Base-by-base conservation (phyloP, 2,113 vertebrate species). In the Amblyornis subalaris region DNA sequence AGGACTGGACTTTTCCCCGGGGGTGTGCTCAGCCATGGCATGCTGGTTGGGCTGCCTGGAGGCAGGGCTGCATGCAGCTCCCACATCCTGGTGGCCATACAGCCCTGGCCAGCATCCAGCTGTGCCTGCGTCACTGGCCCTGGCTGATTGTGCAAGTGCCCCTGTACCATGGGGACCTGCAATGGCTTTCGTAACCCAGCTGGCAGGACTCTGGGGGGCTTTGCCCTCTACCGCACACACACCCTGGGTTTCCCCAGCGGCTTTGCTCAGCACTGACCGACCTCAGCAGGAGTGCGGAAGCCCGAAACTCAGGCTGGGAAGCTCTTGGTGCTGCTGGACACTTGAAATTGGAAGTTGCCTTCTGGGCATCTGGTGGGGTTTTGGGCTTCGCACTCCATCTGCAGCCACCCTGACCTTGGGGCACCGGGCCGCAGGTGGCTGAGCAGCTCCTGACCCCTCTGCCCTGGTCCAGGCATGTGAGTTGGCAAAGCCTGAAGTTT, bases 161-260 rank as follows among this genome's bases (percentile, higher is more conserved):
- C 31, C 31, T 1, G 19, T 8, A 14, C 61, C 0, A 0, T 1
- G 0, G 2, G 70, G n/a, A 14, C 28, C 11, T 1, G 0, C 4
- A 0, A 0, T n/a, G 69, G 33, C 24, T 84, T 90, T 73, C 0
- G 0, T 88, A 79, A 90, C 45, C 15, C 0, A 0, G 2, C 29
- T 1, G 8, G 9, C 1, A 3, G 33, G 14, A 26, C 23, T 61
- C 23, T 13, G 22, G 3, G 9, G 6, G 4, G 4, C 62, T 64
- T 71, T 64, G 40, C 18, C 21, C 25, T 82, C 58, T 3, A 2
- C 5, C 13, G 21, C 3, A 0, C 45, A 51, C 14, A n/a, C 0
- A 0, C 7, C 15, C 28, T 1, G 2, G 7, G 18, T 26, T 24
- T 29, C 16, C 36, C 19, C 17, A 6, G 21, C 24, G 51, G 23